Evolutionary conservation across 1,140 invertebrate genomes (phyloP).

Genomic region (Neodiprion lecontei): DNA sequence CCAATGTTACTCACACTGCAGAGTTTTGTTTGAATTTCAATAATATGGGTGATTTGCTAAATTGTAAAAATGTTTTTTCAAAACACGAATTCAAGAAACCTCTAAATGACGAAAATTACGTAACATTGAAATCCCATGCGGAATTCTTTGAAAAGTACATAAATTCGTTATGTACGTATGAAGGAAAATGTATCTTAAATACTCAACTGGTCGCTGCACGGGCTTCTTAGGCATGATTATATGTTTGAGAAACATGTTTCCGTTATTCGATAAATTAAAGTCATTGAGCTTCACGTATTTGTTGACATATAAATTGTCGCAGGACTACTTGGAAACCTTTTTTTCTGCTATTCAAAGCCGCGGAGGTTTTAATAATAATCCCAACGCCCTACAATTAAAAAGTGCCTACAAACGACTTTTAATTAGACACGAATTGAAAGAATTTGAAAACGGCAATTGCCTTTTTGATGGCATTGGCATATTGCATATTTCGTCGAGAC

Average conservation of each 20-base stretch:
- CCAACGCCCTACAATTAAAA: conserved; percentile 37
- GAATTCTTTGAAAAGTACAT: too few relatives aligned
- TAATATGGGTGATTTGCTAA: background rate
- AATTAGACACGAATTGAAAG: background rate
- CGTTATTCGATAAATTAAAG: background rate
- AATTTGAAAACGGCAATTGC: too few relatives aligned
- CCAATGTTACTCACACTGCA: conserved; percentile 36
- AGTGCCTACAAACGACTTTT: conserved; percentile 9
- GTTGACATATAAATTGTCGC: conserved; percentile 45
- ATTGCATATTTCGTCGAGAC: background rate
- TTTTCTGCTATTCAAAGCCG: conserved; percentile 43
- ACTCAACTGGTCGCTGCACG: background rate
- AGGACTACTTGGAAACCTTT: conserved; percentile 55
- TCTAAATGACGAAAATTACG: background rate
- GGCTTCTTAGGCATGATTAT: conserved; percentile 11
- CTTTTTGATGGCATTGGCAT: too few relatives aligned
- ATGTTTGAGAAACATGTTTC: conserved; percentile 8
- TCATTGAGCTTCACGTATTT: conserved; percentile 13
- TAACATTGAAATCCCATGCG: background rate
- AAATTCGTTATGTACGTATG: too few relatives aligned
- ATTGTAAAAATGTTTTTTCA: conserved; percentile 11
- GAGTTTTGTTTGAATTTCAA: conserved; percentile 24
- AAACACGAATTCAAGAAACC: background rate
- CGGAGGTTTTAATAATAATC: conserved; percentile 53
- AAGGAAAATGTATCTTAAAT: background rate